Evolutionary conservation across 1,140 invertebrate genomes (phyloP).

Genomic region (Venustaconcha ellipsiformis): DNA sequence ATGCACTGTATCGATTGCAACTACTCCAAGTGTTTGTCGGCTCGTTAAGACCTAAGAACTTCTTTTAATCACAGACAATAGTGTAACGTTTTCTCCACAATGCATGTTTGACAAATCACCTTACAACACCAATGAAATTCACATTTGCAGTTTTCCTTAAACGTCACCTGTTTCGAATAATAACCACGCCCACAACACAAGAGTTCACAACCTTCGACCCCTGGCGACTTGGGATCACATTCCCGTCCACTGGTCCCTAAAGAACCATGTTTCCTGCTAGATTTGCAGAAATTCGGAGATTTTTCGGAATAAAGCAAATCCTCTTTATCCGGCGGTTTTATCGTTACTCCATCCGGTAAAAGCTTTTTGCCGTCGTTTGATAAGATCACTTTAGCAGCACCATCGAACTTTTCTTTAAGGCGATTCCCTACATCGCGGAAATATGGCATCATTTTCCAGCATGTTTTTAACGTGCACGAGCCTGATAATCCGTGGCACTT

Average conservation of each 20-base stretch:
- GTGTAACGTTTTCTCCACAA: constrained; percentile 4
- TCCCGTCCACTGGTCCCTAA: constrained; percentile 57
- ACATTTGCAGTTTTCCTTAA: constrained; percentile 60
- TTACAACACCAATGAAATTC: constrained; percentile 63
- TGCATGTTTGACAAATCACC: constrained; percentile 59
- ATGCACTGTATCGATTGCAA: no score
- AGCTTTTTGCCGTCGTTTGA: constrained; percentile 57
- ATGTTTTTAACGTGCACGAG: constrained; percentile 93
- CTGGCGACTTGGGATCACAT: constrained; percentile 68
- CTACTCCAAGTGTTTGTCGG: no score
- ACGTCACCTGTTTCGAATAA: constrained; percentile 36
- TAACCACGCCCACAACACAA: constrained; percentile 69
- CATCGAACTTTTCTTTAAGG: constrained; percentile 84
- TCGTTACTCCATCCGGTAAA: constrained; percentile 62
- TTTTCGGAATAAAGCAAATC: constrained; percentile 89
- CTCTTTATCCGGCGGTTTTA: constrained; percentile 83
- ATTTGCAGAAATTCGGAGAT: constrained; percentile 91
- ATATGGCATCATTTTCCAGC: constrained; percentile 89
- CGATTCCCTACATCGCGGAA: constrained; percentile 86
- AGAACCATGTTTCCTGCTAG: constrained; percentile 51
- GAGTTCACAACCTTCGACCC: constrained; percentile 68
- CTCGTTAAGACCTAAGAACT: no score
- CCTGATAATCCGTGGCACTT: constrained; percentile 98
- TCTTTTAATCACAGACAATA: not conserved
- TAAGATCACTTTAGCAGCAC: constrained; percentile 79